Evolutionary conservation across 2,888 invertebrate species (phyloP), one percentile per base, ranked within the genome.

Genomic region (Sesia apiformis): DNA sequence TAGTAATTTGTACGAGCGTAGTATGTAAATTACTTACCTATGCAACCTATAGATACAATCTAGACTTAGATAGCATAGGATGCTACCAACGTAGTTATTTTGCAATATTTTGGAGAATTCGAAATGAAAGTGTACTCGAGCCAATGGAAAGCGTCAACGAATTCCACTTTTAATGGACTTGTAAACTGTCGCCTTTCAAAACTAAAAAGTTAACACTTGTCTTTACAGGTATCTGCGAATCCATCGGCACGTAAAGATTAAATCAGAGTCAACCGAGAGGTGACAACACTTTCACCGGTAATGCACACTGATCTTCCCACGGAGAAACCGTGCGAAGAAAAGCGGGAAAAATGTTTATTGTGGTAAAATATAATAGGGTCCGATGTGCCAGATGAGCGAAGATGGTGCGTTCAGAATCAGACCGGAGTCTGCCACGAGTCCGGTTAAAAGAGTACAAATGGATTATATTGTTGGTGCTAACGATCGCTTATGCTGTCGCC

Each of bases 301-400:
- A 60, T 68, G 69, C 71, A 76, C 78, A 60, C 67, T 56, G 65
- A 63, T 61, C 69, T 70, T 78, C 77, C 67, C 74, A 76, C 78
- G 79, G 83, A 67, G 82, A 84, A 85, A 84, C 78, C 82, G 84
- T 82, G 85, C 71, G 81, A 81, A 78, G 81, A 70, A 71, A 74
- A 68, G 61, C 67, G 56, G 70, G 75, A 78, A 85, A 84, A 84
- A 86, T 86, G 86, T 63, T 74, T 74, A 71, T 73, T 74, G 71
- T 75, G 62, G 61, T 58, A 58, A 69, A 67, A 67, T 70, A 67
- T 61, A 66, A 69, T 66, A 71, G 71, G 64, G 68, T 69, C 63
- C 70, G 69, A 75, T 77, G 80, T 68, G 68, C 70, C 76, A 86
- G 84, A 74, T 85, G 83, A 88, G 69, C 67, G 58, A 57, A 51